Conservation (phyloP, 2,888 invertebrate genomes). For the Scaptomyza caliginosa region DNA sequence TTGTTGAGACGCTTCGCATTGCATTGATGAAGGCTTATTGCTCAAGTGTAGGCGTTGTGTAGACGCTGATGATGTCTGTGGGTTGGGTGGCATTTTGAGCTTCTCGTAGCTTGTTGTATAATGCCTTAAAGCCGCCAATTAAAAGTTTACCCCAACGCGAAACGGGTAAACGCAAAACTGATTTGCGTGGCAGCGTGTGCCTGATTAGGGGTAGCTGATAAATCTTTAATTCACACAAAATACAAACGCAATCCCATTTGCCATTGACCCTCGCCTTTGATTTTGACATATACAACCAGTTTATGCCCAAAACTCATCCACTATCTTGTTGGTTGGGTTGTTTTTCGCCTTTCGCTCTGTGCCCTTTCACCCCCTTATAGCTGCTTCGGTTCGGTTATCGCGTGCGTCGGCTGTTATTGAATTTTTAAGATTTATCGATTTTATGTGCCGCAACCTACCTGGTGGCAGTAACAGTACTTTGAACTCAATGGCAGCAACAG, state of each 20-base stretch:
- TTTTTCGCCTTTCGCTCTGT: neutral
- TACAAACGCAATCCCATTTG: conserved; percentile 54
- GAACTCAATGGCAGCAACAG: conserved; percentile 34
- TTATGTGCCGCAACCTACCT: conserved; percentile 47
- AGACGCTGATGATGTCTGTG: conserved; percentile 8
- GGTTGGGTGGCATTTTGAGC: conserved; percentile 26
- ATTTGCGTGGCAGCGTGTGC: conserved; percentile 12
- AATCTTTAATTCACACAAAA: conserved; percentile 57
- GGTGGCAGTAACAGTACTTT: conserved; percentile 38
- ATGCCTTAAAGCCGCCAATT: conserved; percentile 74
- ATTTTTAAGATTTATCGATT: conserved; percentile 79
- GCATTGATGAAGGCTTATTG: conserved; percentile 65
- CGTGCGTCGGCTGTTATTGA: conserved; percentile 73
- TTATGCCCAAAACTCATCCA: neutral
- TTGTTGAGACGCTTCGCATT: conserved; percentile 53
- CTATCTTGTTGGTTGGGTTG: conserved; percentile 4
- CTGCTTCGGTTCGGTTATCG: conserved; percentile 27
- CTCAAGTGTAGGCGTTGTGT: conserved; percentile 16
- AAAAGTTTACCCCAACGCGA: conserved; percentile 60
- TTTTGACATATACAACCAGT: conserved; percentile 34
- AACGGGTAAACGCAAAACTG: conserved; percentile 5
- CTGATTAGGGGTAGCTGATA: conserved; percentile 49
- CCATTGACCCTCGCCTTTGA: conserved; percentile 70
- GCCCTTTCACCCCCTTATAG: neutral
- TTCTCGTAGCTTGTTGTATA: conserved; percentile 20